Base-by-base conservation (phyloP, 1,140 invertebrate species). In the Geopemphigus sp. region DNA sequence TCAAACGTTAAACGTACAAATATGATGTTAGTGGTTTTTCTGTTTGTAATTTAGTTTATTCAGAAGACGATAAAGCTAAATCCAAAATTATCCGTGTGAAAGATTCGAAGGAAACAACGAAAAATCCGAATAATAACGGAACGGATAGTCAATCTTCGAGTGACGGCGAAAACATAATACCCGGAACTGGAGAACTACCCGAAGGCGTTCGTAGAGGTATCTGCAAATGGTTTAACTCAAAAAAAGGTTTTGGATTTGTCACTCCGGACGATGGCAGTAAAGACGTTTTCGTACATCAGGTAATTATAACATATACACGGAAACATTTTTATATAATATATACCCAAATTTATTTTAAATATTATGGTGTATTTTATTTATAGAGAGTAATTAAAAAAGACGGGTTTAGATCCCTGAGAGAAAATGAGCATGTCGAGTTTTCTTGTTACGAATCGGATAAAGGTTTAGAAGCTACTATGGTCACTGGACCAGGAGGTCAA, bases 141-240 rank as follows among this genome's bases (percentile, higher is more conserved):
- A 82, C 22, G 80, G 82, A 24, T 82, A 78, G 32, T 15, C 74
- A 63, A 4, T 61, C 74, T 12, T 78, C 74, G 1, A 78, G 59
- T 81, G 39, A 82, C 54, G 26, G 80, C 47, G 66, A 82, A 81
- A 57, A 82, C 72, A 39, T 26, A 53, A 45, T 83, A 78, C 17
- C 82, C 70, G 68, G 80, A 80, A 39, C 81, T 80, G 45, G 82
- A 82, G 53, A 83, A 83, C 26, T 83, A 78, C 26, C 83, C 64
- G 32, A 72, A 72, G 83, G 83, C 4, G 82, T 82, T 10, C 89
- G 92, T 78, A 88, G 89, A 84, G 94, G 94, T 50, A 90, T 90
- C 84, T 95, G 93, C 88, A 96, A 96, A 88, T 96, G 94, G 94
- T 96, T 95, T 86, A 96, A 96, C 84, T 94, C 95, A 59, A 93